A percentile compares a stretch with the other conserved stretches of the same genome.
Conservation (phyloP, 2,113 vertebrate species). For the Pipra filicauda region DNA sequence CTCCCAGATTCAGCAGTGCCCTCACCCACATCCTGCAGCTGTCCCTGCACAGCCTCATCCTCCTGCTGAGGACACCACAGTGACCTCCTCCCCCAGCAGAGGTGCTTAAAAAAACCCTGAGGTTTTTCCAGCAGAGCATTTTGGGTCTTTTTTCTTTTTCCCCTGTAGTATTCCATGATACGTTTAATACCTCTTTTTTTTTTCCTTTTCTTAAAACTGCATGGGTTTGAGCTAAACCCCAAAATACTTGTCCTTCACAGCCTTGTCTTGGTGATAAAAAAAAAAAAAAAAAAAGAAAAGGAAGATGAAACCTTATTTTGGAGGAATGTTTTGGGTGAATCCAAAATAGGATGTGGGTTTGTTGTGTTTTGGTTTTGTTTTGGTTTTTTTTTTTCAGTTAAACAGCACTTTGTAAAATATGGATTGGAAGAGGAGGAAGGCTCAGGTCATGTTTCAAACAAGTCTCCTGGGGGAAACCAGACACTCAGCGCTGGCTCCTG, state of each 20-base stretch:
- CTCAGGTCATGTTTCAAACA: neutral
- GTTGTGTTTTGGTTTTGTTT: neutral
- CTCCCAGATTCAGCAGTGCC: rapidly evolving
- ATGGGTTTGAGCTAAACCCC: neutral
- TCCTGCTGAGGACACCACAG: neutral
- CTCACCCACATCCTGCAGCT: neutral
- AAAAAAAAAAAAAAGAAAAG: neutral
- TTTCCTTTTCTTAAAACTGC: neutral
- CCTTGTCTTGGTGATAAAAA: neutral
- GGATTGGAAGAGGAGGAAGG: neutral
- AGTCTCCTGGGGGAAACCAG: neutral
- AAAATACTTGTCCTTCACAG: neutral
- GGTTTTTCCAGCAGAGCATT: neutral
- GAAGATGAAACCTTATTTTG: neutral
- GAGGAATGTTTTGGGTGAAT: neutral
- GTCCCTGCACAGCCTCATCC: neutral
- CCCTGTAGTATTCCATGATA: neutral
- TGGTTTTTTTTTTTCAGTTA: neutral
- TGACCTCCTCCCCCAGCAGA: neutral
- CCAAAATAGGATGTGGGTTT: neutral
- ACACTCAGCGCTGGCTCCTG: neutral
- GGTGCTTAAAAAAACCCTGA: neutral
- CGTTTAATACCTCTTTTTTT: neutral
- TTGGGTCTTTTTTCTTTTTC: neutral
- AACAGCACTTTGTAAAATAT: neutral